These are phyloP conservation scores for Epistrophella euchroma DNA, from an alignment of 2,888 invertebrate species.

Conservation along the genomic window DNA sequence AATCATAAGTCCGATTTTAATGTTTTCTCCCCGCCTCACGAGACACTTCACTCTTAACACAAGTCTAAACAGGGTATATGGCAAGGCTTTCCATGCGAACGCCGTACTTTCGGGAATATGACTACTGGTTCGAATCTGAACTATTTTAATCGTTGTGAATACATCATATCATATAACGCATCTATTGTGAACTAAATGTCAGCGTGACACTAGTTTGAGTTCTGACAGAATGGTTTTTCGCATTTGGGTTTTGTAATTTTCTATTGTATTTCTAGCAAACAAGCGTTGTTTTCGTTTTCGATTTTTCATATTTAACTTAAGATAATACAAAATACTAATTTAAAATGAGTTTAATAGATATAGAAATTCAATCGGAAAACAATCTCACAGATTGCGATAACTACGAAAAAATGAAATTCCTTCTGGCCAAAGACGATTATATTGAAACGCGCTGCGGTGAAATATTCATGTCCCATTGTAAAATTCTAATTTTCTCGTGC, in stretches of 20 bases:
- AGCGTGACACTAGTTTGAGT: neutral
- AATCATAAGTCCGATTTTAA: too few species aligned
- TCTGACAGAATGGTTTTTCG: neutral
- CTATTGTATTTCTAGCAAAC: neutral
- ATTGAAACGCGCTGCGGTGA: constrained; percentile 73
- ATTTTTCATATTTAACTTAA: neutral
- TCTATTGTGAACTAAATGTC: neutral
- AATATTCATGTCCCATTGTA: constrained; percentile 69
- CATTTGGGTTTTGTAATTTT: neutral
- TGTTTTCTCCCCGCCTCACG: too few species aligned
- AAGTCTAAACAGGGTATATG: too few species aligned
- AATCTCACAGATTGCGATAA: constrained; percentile 8
- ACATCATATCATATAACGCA: neutral
- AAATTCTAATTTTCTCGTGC: constrained; percentile 65
- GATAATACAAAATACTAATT: neutral
- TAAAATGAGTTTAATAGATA: constrained; percentile 61
- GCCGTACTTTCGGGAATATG: too few species aligned
- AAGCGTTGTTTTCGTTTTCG: constrained; percentile 7
- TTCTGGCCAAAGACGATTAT: constrained; percentile 45
- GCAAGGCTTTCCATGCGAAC: too few species aligned
- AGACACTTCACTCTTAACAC: too few species aligned
- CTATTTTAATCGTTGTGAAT: constrained; percentile 3
- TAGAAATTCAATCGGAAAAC: constrained; percentile 46
- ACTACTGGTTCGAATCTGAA: neutral
- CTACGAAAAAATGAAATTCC: constrained; percentile 47